phyloP scores from a whole-genome alignment of 2,888 invertebrate genomes.

The Oegoconia quadripuncta region DNA sequence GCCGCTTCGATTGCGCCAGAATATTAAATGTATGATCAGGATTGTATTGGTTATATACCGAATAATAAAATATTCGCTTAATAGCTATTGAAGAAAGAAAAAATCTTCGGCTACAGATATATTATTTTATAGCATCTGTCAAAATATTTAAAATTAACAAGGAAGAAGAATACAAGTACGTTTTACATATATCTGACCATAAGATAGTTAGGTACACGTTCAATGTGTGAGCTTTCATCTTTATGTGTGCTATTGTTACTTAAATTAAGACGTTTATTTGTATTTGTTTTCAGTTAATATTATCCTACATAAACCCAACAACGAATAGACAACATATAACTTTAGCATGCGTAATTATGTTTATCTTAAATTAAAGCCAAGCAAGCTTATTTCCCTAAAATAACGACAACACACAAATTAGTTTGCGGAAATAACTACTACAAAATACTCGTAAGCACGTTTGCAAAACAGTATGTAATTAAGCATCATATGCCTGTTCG shows the following conservation, averaged over 20 bases:
- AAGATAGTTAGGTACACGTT: background rate
- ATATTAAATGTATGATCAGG: no score
- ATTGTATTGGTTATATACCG: no score
- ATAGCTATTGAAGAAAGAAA: no score
- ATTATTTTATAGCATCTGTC: no score
- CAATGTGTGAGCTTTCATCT: no score
- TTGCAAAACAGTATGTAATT: slow-evolving; percentile 18
- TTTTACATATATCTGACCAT: background rate
- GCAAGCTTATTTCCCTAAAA: background rate
- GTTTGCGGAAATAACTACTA: slow-evolving; percentile 15
- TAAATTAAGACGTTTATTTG: no score
- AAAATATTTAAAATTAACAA: no score
- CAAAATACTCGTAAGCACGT: slow-evolving; percentile 10
- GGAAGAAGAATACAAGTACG: background rate
- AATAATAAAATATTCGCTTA: no score
- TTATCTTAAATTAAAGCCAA: slow-evolving; percentile 18
- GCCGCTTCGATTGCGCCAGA: no score
- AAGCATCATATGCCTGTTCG: slow-evolving; percentile 21
- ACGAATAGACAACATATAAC: background rate
- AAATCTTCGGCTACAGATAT: no score
- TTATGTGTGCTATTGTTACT: no score
- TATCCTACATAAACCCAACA: background rate
- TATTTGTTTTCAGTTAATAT: no score
- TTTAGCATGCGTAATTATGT: background rate
- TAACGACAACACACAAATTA: slow-evolving; percentile 12